Evolutionary conservation across 2,797 vertebrate genomes (phyloP).

Genomic region (Jordanella pulchra): DNA sequence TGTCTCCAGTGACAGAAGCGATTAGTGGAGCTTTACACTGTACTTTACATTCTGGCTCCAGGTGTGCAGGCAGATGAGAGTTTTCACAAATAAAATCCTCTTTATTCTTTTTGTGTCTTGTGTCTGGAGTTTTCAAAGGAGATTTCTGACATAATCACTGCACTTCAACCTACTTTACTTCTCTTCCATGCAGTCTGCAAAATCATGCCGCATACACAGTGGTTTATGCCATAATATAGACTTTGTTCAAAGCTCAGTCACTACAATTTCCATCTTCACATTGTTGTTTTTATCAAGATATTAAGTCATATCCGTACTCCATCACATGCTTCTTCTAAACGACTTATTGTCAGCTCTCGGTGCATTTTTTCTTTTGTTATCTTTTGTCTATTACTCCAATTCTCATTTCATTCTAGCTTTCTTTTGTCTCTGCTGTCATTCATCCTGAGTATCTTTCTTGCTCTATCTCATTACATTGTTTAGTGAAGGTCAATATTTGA

Average conservation of each 20-base stretch:
- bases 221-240: constrained; percentile 6
- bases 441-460: neutral
- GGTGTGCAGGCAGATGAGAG: neutral
- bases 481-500: constrained; percentile 47
- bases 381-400: neutral
- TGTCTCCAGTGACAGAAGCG: neutral
- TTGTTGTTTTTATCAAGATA: constrained; percentile 12
- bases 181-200: constrained; percentile 10
- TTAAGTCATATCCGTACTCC: constrained; percentile 11
- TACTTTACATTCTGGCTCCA: neutral
- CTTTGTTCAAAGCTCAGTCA: constrained; percentile 29
- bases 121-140: constrained; percentile 10
- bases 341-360: neutral
- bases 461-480: constrained; percentile 14
- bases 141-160: constrained; percentile 21
- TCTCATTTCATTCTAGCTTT: neutral
- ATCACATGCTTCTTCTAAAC: constrained; percentile 7
- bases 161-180: neutral
- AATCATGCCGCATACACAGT: constrained; percentile 1
- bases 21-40: neutral
- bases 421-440: constrained; percentile 4
- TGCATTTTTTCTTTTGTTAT: constrained; percentile 5
- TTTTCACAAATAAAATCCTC: neutral
- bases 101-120: neutral
- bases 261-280: constrained; percentile 3